Evolutionary conservation across 2,797 vertebrate species (phyloP), one percentile per base, ranked within the genome.

Genomic region (Lerista edwardsae): DNA sequence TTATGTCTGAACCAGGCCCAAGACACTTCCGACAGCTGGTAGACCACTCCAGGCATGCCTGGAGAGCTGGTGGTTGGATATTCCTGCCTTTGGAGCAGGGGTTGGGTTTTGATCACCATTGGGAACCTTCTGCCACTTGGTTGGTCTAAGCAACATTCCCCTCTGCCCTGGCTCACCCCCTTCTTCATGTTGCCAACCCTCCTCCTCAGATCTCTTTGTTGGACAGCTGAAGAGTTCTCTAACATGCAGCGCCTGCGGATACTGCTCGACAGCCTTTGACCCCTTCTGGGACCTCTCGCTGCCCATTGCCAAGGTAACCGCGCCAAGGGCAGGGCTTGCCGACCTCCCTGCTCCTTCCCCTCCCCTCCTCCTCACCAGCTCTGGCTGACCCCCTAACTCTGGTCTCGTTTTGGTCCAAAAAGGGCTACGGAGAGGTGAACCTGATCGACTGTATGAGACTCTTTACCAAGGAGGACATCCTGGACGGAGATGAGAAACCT

Each of bases 281-380:
- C 98, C 98, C 1, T 99, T 99, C 95, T 99, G 98, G 98, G 98
- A 99, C 92, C 94, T 99, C 36, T 99, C 98, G 0, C 91, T 99
- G 86, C 98, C 98, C 27, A 98, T 99, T 31, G 96, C 97, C 79
- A 97, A 98, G 98, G 98, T 98, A 83, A 77, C 75, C 41, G 44
- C 6, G 10, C 47, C 44, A 6, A 0, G 1, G 3, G 0, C 0
- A 0, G 21, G 15, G 72, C 12, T 44, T 59, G 1, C 11, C 31
- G 0, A 6, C 55, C 27, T 39, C 55, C 17, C 12, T 39, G 3
- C 15, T 12, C 14, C 62, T 75, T 55, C 23, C 1, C 19, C 12
- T 27, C 41, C 23, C 39, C 4, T 11, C 15, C 76, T 4, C 6
- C 2, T 47, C 6, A 12, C 19, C 21, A 36, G 11, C 51, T 27